phyloP scores from a whole-genome alignment of 2,888 invertebrate species.

The Dicycla oo region DNA sequence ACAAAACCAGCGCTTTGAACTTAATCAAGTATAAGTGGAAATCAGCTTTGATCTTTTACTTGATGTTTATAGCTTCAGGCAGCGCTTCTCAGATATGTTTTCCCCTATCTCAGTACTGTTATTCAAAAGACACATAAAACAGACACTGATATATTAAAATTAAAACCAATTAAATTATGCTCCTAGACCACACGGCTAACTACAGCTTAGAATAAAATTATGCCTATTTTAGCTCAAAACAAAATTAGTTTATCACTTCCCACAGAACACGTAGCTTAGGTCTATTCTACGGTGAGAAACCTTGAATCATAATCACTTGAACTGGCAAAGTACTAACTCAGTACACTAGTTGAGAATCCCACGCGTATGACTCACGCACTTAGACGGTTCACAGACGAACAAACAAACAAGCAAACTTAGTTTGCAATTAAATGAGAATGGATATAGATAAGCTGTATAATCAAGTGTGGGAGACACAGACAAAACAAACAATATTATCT shows the following conservation, averaged over 20 bases:
- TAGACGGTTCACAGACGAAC: conserved; percentile 83
- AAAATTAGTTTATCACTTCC: conserved; percentile 57
- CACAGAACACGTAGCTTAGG: conserved; percentile 51
- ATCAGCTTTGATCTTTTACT: conserved; percentile 53
- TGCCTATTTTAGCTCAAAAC: conserved; percentile 25
- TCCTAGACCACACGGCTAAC: conserved; percentile 15
- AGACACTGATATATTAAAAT: conserved; percentile 16
- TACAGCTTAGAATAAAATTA: conserved; percentile 23
- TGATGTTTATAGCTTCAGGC: conserved; percentile 15
- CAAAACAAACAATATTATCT: conserved; percentile 54
- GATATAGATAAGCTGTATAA: conserved; percentile 44
- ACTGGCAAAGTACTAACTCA: conserved; percentile 59
- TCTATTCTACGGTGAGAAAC: conserved; percentile 54
- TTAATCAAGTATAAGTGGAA: conserved; percentile 26
- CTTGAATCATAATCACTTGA: conserved; percentile 67
- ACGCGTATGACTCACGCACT: conserved; percentile 82
- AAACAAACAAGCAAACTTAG: conserved; percentile 74
- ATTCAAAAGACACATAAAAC: conserved; percentile 23
- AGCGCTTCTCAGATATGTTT: not conserved
- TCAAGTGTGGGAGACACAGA: conserved; percentile 56
- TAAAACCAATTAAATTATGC: conserved; percentile 28
- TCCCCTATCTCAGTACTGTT: conserved; percentile 1
- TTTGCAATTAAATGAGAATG: conserved; percentile 66
- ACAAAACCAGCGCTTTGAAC: conserved; percentile 48
- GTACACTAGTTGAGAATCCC: conserved; percentile 73